Evolutionary conservation across 2,888 invertebrate genomes (phyloP), one percentile per base, ranked within the genome.

Genomic region (Orthosia gothica): DNA sequence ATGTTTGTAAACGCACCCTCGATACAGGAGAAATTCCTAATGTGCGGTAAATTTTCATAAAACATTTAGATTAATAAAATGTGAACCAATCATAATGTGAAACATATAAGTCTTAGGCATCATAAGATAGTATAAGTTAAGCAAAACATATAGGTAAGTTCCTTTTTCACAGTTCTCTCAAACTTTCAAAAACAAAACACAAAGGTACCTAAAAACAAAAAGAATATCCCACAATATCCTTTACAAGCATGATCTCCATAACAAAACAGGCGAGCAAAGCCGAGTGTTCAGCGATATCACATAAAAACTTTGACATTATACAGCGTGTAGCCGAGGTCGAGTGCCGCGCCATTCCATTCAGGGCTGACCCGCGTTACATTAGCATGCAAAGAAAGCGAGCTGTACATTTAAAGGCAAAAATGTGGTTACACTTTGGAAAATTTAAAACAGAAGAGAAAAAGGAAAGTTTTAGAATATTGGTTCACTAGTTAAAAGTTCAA

Each of bases 281-380:
- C 73, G 52, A 63, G 74, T 63, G 67, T 55, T 57, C 65, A 62
- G 50, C 49, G 49, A 55, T 67, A 57, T 50, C 70, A 67, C 64
- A 66, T 76, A 78, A 79, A 84, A 82, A 85, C 78, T 86, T 81
- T 72, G 73, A 55, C 75, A 80, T 82, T 83, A 83, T 67, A 73
- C 79, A 74, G 79, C 50, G 5, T 61, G 63, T 49, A 57, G 52
- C 40, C 40, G 66, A 68, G 75, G 76, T 79, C 73, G 74, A 70
- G 61, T 52, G 69, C 45, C 76, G 62, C 61, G 50, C 26, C 15
- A 52, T 76, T 64, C 62, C 74, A 63, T 64, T 66, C 74, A 79
- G 72, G 73, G 74, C 61, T 81, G 77, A 54, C 67, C 18, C 59
- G 4, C 11, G 65, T 13, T 72, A 55, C 59, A 66, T 82, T 83